Base-by-base conservation (phyloP, 2,113 vertebrate genomes). In the Dipodomys spectabilis region DNA sequence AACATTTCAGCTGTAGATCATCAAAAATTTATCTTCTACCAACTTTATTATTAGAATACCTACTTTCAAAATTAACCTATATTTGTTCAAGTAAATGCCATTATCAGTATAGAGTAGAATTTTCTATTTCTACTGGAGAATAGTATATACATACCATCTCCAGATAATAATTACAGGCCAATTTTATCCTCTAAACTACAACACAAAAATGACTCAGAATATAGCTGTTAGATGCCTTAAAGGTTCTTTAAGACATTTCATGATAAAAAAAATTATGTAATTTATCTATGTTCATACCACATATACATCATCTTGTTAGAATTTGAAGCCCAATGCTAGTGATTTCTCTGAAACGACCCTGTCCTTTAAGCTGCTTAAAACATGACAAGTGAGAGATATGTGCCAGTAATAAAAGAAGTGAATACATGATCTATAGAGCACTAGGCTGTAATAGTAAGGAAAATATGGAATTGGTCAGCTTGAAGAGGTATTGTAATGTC, bases 1-100 rank as follows among this genome's bases (percentile, higher is more conserved):
- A 94, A 93, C 96, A 96, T 84, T 95, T 94, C 57, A 92, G 82
- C 45, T 93, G 95, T 84, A 95, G 60, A 91, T 80, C 88, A 91
- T 92, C 80, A 91, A 93, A 97, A 94, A 49, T 75, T 86, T 64
- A 89, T 95, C 19, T 91, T 88, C 68, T 92, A 39, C 73, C 77
- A 82, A 53, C 62, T 96, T 88, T 96, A 91, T 88, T 83, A 93
- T 30, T 35, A 86, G 44, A 81, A 19, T 81, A 83, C 44, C 86
- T 88, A 86, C 25, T 90, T 91, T 95, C 62, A 90, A 95, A 95
- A 94, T 83, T 92, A 94, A 90, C 73, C 57, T 86, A 82, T 60
- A 81, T 96, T 97, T 96, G 64, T 88, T 96, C 44, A 93, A 87
- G 44, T 87, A 88, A 90, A 95, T 88, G 44, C 62, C 92, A 91